phyloP scores from a whole-genome alignment of 2,113 vertebrate species.

The Lepidiolamprologus cunningtoni region DNA sequence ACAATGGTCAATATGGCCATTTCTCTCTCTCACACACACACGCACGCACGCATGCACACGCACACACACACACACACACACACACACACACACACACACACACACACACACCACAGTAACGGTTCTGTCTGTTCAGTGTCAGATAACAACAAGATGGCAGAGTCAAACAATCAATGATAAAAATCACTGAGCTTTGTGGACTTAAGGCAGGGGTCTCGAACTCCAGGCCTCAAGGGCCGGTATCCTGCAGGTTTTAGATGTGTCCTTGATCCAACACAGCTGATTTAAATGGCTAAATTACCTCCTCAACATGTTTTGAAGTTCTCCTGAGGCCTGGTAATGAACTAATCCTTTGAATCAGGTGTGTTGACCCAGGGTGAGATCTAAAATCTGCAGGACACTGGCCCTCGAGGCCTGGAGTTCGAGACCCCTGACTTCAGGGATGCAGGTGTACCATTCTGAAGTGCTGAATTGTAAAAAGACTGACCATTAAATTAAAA shows the following conservation, averaged over 20 bases:
- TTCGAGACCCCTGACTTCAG: background rate
- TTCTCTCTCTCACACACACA: too few relatives aligned
- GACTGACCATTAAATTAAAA: background rate
- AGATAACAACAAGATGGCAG: background rate
- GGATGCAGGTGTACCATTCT: background rate
- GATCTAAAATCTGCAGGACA: background rate
- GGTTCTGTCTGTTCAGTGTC: background rate
- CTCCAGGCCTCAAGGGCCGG: background rate
- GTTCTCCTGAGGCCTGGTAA: background rate
- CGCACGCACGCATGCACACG: accelerated
- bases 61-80: accelerated
- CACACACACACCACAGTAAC: background rate
- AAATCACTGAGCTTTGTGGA: background rate
- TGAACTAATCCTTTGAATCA: background rate
- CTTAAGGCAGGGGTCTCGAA: background rate
- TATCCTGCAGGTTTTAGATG: background rate
- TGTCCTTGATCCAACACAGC: background rate
- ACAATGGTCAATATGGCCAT: background rate
- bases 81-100: accelerated
- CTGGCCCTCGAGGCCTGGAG: background rate
- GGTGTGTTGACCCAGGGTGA: background rate
- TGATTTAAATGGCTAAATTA: background rate
- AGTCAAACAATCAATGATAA: background rate
- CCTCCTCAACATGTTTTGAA: background rate
- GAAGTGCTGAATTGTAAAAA: background rate